Base-by-base conservation (phyloP, 2,113 vertebrate genomes). In the Lasiurus borealis region DNA sequence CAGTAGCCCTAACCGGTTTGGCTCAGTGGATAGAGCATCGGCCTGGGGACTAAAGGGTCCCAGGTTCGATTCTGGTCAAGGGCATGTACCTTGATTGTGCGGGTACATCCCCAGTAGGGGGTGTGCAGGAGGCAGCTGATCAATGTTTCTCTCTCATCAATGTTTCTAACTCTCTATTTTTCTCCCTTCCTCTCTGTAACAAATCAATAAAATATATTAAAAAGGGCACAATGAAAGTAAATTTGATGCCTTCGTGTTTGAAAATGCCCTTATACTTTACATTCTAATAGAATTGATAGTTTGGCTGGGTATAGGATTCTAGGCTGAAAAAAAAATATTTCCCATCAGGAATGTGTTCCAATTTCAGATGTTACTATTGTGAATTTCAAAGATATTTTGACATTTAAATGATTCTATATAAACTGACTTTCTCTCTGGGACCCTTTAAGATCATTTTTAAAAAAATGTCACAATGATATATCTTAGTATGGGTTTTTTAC, bases 291-390 rank as follows among this genome's bases (percentile, higher is more conserved):
- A 57, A 59, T 0, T 44, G 57, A 52, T 14, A 84, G 40, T 59
- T 76, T 46, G 46, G 40, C 40, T 77, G 64, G 54, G 36, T 83
- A 40, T 7, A 40, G 52, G 19, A 48, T 88, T 88, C 71, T 88
- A 72, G 31, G 73, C 50, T n/a, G 34, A 66, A 91, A 90, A 91
- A 91, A 91, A 91, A 52, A 46, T 25, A 83, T 66, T 90, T 95
- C 83, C 77, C 34, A 44, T 72, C 62, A 83, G 76, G 8, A 57
- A 81, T 34, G 12, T 66, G 7, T 18, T 68, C 44, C 8, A 85
- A 57, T 29, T 84, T 91, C 29, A 52, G 46, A n/a, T 9, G 23
- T 36, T 54, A 18, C n/a, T 90, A 16, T 18, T 91, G 77, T 16
- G 46, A 76, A 72, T 34, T 77, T 71, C n/a, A 75, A 87, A 91